Percentiles rank a stretch among this genome's conserved stretches.
These are phyloP conservation scores for Cyaniris semiargus DNA, from an alignment of 2,888 invertebrate genomes.

Conservation along the genomic window DNA sequence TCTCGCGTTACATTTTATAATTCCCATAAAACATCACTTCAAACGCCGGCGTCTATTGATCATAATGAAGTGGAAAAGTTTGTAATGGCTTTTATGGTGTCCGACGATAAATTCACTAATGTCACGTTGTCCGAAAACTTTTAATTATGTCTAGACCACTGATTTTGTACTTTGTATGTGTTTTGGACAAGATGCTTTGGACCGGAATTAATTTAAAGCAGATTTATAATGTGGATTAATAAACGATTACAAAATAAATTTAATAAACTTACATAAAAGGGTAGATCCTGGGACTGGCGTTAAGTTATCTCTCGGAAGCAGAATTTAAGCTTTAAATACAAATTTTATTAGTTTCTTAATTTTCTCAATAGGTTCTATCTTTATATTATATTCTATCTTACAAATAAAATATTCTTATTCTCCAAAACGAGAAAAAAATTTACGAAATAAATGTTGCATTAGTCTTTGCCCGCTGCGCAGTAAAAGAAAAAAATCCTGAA, in stretches of 20 bases:
- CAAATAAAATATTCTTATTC: too few relatives aligned
- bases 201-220: not conserved
- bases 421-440: not conserved
- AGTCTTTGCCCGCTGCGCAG: not conserved
- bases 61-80: slow-evolving; percentile 30
- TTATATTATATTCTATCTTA: too few relatives aligned
- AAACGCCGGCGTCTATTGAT: slow-evolving; percentile 21
- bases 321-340: too few relatives aligned
- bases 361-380: too few relatives aligned
- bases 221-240: not conserved
- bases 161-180: slow-evolving; percentile 28
- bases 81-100: slow-evolving; percentile 29
- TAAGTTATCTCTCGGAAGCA: too few relatives aligned
- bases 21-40: slow-evolving; percentile 25
- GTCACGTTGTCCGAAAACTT: slow-evolving; percentile 31
- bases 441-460: not conserved
- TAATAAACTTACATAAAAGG: too few relatives aligned
- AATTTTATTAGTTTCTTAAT: too few relatives aligned
- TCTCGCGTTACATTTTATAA: slow-evolving; percentile 2
- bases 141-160: slow-evolving; percentile 33
- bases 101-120: slow-evolving; percentile 30
- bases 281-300: too few relatives aligned
- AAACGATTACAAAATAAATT: too few relatives aligned
- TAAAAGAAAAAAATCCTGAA: not conserved
- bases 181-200: not conserved